Evolutionary conservation across 2,113 vertebrate genomes (phyloP), one percentile per base, ranked within the genome.

Genomic region (Piaya cayana): DNA sequence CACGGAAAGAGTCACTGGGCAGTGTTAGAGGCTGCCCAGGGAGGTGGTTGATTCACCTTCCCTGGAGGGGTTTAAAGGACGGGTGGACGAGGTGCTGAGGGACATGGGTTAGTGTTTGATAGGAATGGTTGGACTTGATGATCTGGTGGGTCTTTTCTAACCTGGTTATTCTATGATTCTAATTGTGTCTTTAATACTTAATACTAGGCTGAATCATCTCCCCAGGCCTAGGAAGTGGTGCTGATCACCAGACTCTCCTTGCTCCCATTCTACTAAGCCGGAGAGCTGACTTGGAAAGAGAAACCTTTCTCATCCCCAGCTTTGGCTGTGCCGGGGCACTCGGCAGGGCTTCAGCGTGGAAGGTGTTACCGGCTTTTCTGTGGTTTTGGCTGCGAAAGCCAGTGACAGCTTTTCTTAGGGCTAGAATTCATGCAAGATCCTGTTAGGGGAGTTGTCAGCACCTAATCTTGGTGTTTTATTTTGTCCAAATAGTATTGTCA

Each of bases 401-500:
- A 37, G 27, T 64, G 85, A 77, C 64, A 80, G 79, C 58, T 90
- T 67, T 79, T 84, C 65, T 83, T 67, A 47, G 0, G 7, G 90
- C 71, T 80, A 88, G 27, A 92, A 95, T 85, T 85, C 2, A 1
- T 75, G 47, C 2, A 0, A 64, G 93, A 92, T 92, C 68, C 71
- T 64, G 34, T 86, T 83, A 75, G 52, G 63, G 63, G 68, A 94
- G 82, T 79, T 96, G 82, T 94, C 94, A 96, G 88, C 88, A 94
- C 68, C 56, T 95, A 65, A 80, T 96, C 82, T 92, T 76, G 9
- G n/a, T 88, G 43, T 78, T 96, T 78, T n/a, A 69, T 90, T 32
- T 84, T 14, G 1, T 86, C 88, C 93, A 92, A 23, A 52, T 70
- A 78, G 25, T 43, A n/a, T 11, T 91, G 88, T 91, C 94, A 97